Percentiles rank a stretch among this genome's conserved stretches.
Conservation (phyloP, 2,888 invertebrate genomes). For the Ophioninae sp. region DNA sequence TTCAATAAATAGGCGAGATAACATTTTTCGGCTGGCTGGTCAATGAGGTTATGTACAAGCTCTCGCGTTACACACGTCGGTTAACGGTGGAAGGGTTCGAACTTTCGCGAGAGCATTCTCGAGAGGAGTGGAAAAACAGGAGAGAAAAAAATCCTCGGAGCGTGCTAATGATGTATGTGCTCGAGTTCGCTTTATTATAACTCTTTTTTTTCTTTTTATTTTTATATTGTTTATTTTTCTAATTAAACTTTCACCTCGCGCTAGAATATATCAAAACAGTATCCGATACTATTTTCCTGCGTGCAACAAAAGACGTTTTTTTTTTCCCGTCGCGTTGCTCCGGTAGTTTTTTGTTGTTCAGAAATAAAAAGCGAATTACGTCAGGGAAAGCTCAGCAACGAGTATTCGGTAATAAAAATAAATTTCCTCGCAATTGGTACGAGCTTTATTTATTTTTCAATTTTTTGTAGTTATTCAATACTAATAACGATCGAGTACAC, state of each 20-base stretch:
- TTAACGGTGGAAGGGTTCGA: constrained; percentile 3
- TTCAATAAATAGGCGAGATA: constrained; percentile 41
- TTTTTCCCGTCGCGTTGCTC: too few relatives aligned
- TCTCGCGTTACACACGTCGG: constrained; percentile 27
- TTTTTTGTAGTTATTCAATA: background rate
- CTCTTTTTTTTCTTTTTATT: background rate
- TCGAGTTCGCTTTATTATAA: background rate
- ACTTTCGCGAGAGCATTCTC: background rate
- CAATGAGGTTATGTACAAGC: constrained; percentile 43
- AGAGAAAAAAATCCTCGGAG: constrained; percentile 3
- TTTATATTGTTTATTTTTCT: too few relatives aligned
- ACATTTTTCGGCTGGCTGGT: constrained; percentile 32
- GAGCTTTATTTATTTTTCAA: too few relatives aligned
- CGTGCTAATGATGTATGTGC: constrained; percentile 13
- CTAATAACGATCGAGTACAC: background rate
- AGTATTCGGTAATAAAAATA: too few relatives aligned
- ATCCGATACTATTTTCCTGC: too few relatives aligned
- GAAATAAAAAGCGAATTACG: too few relatives aligned
- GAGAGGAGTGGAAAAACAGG: background rate
- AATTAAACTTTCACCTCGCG: background rate
- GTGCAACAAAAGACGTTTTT: too few relatives aligned
- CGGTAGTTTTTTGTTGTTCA: too few relatives aligned
- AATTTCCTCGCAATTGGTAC: too few relatives aligned
- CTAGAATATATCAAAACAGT: too few relatives aligned
- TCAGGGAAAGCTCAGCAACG: too few relatives aligned